Conservation (phyloP, 1,140 invertebrate genomes). For the Agrypnia vestita region DNA sequence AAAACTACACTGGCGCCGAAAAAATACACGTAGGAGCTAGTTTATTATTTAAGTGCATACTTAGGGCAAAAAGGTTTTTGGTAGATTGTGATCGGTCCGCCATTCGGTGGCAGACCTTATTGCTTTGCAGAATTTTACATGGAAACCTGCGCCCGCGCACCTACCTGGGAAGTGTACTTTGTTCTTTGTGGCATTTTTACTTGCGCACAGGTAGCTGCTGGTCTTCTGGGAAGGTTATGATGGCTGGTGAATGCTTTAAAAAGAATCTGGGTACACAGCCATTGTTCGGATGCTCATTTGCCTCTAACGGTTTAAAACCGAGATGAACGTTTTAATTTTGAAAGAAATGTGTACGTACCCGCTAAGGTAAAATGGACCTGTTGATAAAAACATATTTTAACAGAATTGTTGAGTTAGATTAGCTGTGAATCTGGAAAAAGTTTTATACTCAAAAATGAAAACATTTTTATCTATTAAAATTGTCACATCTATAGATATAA, state of each 20-base stretch:
- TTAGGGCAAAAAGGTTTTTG: constrained; percentile 19
- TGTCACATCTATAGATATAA: no score
- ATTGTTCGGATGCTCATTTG: no score
- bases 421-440: no score
- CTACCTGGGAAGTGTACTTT: background rate
- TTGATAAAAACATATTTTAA: no score
- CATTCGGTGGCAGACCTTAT: constrained; percentile 12
- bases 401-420: no score
- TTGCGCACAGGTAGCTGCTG: background rate
- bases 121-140: constrained; percentile 12
- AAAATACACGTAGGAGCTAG: constrained; percentile 15
- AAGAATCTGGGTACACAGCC: no score
- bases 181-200: background rate
- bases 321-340: no score
- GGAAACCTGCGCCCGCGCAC: background rate
- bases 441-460: no score
- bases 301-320: no score
- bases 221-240: background rate
- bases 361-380: no score
- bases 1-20: constrained; percentile 34
- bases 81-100: constrained; percentile 19
- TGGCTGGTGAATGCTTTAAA: background rate
- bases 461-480: no score
- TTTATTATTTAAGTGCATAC: constrained; percentile 31
- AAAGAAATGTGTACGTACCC: no score